A percentile compares a stretch with the other conserved stretches of the same genome.
These are phyloP conservation scores for Sebastes flavidus DNA, from an alignment of 2,797 vertebrate species.

Conservation along the genomic window DNA sequence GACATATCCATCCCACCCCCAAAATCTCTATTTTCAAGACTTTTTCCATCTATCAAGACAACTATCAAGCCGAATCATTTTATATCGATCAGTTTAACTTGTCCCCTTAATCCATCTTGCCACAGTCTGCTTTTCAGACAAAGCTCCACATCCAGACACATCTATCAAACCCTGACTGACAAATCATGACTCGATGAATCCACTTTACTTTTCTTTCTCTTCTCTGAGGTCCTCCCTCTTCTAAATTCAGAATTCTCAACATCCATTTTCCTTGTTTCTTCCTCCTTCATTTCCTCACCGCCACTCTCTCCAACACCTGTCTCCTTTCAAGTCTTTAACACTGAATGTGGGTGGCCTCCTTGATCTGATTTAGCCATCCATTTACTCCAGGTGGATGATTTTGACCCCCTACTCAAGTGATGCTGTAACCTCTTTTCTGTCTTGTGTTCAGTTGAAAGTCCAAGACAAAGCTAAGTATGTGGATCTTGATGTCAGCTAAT, in stretches of 20 bases:
- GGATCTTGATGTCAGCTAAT: neutral
- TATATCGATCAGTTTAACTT: neutral
- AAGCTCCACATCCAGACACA: neutral
- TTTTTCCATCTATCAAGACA: neutral
- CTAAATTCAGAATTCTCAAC: neutral
- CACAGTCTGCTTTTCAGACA: neutral
- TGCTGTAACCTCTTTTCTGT: neutral
- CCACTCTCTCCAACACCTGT: neutral
- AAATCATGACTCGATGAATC: neutral
- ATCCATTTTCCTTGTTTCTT: neutral
- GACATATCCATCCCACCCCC: neutral
- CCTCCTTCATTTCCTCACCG: neutral
- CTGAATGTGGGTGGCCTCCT: neutral
- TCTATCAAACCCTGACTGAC: neutral
- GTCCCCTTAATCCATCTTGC: neutral
- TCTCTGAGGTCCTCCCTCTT: neutral
- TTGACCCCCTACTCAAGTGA: neutral
- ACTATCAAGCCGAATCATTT: neutral
- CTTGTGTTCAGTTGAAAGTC: neutral
- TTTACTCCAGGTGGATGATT: neutral
- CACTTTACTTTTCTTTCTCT: neutral
- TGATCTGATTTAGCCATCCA: neutral
- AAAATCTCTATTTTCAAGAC: neutral
- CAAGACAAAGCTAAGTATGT: neutral
- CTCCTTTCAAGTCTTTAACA: neutral